Evolutionary conservation across 2,797 vertebrate species (phyloP).

Genomic region (Margarornis squamiger): DNA sequence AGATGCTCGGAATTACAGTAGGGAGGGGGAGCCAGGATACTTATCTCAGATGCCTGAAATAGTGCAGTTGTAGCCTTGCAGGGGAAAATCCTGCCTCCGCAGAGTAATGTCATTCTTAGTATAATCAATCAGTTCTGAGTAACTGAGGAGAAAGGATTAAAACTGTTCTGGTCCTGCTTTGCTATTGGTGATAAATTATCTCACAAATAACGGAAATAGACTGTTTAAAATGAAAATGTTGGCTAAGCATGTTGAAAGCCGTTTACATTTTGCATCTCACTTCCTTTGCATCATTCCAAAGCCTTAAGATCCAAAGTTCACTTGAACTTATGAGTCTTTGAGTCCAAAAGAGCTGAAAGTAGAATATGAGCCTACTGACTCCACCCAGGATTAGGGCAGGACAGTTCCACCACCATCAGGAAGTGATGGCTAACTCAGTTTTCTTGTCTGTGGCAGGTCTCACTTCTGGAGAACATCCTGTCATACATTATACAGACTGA

Average conservation of each 20-base stretch:
- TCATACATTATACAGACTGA: constrained; percentile 75
- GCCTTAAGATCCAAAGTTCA: neutral
- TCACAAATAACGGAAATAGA: neutral
- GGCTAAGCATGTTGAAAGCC: neutral
- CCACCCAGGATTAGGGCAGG: neutral
- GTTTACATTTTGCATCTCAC: neutral
- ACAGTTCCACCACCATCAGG: neutral
- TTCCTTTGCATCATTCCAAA: neutral
- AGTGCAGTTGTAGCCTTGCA: neutral
- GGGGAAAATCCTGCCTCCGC: neutral
- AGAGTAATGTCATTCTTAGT: neutral
- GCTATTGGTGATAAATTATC: neutral
- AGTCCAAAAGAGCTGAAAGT: neutral
- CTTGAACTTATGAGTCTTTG: neutral
- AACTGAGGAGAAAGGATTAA: neutral
- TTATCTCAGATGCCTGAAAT: neutral
- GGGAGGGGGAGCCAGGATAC: neutral
- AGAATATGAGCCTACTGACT: neutral
- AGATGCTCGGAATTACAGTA: neutral
- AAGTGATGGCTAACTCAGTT: neutral
- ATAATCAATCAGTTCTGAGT: neutral
- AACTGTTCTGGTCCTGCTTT: neutral
- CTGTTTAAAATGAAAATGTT: neutral
- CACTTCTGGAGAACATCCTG: constrained; percentile 74
- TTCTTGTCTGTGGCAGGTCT: constrained; percentile 56